Conservation (phyloP, 2,113 vertebrate genomes). For the Plectropomus leopardus region DNA sequence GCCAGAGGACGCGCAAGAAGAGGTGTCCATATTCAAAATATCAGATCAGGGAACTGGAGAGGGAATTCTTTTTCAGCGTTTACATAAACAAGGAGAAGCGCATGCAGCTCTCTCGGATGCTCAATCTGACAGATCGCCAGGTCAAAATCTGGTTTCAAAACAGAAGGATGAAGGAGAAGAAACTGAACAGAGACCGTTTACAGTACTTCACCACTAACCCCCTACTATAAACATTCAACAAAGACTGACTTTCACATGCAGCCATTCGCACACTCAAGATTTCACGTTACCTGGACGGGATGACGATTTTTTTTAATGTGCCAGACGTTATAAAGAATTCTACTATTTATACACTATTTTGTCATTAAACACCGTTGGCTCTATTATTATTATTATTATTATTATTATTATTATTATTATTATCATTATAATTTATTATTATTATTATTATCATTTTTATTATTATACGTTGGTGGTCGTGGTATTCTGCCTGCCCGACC, state of each 20-base stretch:
- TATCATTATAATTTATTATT: constrained; percentile 78
- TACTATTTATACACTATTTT: constrained; percentile 59
- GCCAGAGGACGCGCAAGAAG: constrained; percentile 96
- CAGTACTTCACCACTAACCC: constrained; percentile 98
- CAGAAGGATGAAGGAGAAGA: constrained; percentile 99
- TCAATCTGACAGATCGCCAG: constrained; percentile 97
- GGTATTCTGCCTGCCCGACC: constrained; percentile 2
- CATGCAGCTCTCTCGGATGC: constrained; percentile 96
- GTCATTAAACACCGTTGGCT: constrained; percentile 48
- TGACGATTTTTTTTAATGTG: constrained; percentile 50
- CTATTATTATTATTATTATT: constrained; percentile 69
- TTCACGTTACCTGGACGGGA: constrained; percentile 45
- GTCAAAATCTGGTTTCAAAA: constrained; percentile 99
- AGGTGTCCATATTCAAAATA: constrained; percentile 98
- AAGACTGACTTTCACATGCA: constrained; percentile 56
- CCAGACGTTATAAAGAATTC: constrained; percentile 54
- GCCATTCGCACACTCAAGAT: constrained; percentile 8
- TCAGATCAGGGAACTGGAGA: constrained; percentile 97
- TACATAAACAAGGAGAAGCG: constrained; percentile 99
- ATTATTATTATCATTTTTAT: constrained; percentile 62
- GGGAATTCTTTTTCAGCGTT: constrained; percentile 99
- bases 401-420: constrained; percentile 71
- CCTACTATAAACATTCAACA: constrained; percentile 89
- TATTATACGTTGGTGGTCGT: too few relatives aligned
- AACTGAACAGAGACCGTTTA: constrained; percentile 98